These are phyloP conservation scores for Ormia ochracea DNA, from an alignment of 2,888 invertebrate species.

Conservation along the genomic window DNA sequence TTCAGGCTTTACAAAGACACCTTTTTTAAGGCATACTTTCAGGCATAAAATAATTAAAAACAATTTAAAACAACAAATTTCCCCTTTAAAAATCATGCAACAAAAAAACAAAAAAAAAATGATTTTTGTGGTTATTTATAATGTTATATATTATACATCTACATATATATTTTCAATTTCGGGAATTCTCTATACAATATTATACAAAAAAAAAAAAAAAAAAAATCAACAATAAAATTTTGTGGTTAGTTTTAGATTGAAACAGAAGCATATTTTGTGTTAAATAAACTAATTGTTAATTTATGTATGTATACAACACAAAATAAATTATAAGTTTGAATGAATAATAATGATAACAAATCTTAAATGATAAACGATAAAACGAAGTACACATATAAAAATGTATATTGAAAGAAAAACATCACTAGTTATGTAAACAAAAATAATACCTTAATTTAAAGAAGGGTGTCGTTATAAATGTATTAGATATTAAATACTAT, in stretches of 20 bases:
- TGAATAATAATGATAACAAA: not conserved
- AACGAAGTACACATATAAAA: not conserved
- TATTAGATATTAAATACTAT: constrained; percentile 52
- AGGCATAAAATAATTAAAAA: constrained; percentile 46
- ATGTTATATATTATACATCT: constrained; percentile 11
- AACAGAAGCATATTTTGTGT: constrained; percentile 53
- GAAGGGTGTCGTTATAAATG: constrained; percentile 45
- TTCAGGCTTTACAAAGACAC: constrained; percentile 60
- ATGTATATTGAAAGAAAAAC: constrained; percentile 35
- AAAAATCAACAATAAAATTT: constrained; percentile 10
- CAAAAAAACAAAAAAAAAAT: constrained; percentile 30
- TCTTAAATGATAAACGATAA: constrained; percentile 18
- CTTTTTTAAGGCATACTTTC: constrained; percentile 60
- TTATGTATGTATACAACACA: constrained; percentile 58
- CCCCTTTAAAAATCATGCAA: constrained; percentile 15
- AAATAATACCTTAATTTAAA: constrained; percentile 10
- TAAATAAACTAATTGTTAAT: constrained; percentile 43
- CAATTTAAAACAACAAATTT: not conserved
- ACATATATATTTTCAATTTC: constrained; percentile 36
- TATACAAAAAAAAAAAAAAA: constrained; percentile 20
- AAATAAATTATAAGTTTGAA: constrained; percentile 9
- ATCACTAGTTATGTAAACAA: constrained; percentile 56
- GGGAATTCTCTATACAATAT: constrained; percentile 42
- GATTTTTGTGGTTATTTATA: constrained; percentile 55
- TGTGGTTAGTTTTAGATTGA: constrained; percentile 58